Evolutionary conservation across 2,888 invertebrate species (phyloP).

Genomic region (Callosobruchus maculatus): DNA sequence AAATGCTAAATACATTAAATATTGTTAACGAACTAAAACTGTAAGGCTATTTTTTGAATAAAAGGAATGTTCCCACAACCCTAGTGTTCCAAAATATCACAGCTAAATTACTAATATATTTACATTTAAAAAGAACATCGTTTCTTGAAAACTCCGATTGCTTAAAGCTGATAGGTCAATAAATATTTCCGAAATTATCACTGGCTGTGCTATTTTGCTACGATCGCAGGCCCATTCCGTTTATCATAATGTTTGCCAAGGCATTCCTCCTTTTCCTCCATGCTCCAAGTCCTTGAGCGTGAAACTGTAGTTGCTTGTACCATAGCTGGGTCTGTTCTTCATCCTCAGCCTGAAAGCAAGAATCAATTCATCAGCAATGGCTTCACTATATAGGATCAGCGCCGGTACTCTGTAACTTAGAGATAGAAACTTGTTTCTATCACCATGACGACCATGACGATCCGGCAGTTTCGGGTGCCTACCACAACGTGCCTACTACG

Average conservation of each 20-base stretch:
- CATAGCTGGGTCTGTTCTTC: constrained; percentile 81
- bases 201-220: constrained; percentile 22
- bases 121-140: constrained; percentile 25
- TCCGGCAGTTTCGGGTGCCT: no score
- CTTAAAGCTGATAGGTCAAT: constrained; percentile 7
- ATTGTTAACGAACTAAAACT: not conserved
- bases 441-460: no score
- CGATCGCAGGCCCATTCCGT: constrained; percentile 62
- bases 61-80: constrained; percentile 22
- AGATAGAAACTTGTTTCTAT: no score
- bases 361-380: no score
- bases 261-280: constrained; percentile 92
- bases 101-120: constrained; percentile 50
- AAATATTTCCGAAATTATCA: constrained; percentile 1
- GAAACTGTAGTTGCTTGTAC: constrained; percentile 86
- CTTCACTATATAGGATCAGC: no score
- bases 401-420: no score
- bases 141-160: constrained; percentile 3
- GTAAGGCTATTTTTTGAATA: not conserved
- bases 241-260: constrained; percentile 96
- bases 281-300: constrained; percentile 86
- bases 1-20: not conserved
- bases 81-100: constrained; percentile 46
- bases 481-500: no score
- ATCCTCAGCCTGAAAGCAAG: constrained; percentile 76